phyloP scores from a whole-genome alignment of 2,888 invertebrate genomes.

The Ceramica pisi region DNA sequence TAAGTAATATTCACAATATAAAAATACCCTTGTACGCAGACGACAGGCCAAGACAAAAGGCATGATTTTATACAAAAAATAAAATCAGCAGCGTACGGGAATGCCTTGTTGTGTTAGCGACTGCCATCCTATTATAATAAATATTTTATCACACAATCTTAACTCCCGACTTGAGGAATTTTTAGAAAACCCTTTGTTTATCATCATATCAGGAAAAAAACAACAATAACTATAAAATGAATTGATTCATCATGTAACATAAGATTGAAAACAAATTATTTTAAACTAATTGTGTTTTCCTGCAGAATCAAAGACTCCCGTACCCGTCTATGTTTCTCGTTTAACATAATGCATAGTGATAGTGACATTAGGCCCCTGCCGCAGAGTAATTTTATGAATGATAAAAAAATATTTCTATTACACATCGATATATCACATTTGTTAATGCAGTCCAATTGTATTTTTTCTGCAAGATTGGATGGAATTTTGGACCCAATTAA shows the following conservation, averaged over 20 bases:
- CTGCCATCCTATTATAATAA: conserved; percentile 88
- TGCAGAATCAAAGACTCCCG: conserved; percentile 89
- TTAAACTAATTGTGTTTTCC: conserved; percentile 88
- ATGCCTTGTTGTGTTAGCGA: conserved; percentile 89
- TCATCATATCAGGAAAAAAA: conserved; percentile 62
- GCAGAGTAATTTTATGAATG: conserved; percentile 84
- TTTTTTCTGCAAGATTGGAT: conserved; percentile 86
- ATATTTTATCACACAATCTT: conserved; percentile 87
- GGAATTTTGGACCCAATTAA: conserved; percentile 90
- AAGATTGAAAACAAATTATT: conserved; percentile 69
- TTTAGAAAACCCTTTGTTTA: conserved; percentile 71
- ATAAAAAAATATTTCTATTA: conserved; percentile 84
- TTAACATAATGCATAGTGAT: conserved; percentile 70
- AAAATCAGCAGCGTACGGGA: conserved; percentile 89
- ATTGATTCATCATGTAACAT: conserved; percentile 66
- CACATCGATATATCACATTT: conserved; percentile 84
- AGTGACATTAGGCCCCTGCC: conserved; percentile 79
- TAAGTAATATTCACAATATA: conserved; percentile 85
- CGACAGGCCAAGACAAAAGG: conserved; percentile 91
- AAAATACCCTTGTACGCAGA: conserved; percentile 86
- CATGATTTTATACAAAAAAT: conserved; percentile 90
- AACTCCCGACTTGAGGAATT: conserved; percentile 77
- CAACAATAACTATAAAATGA: conserved; percentile 68
- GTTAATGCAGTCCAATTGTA: conserved; percentile 84
- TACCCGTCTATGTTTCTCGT: conserved; percentile 87